A percentile compares a stretch with the other conserved stretches of the same genome.
phyloP scores from a whole-genome alignment of 2,797 vertebrate genomes.

The Muscicapa comitata region DNA sequence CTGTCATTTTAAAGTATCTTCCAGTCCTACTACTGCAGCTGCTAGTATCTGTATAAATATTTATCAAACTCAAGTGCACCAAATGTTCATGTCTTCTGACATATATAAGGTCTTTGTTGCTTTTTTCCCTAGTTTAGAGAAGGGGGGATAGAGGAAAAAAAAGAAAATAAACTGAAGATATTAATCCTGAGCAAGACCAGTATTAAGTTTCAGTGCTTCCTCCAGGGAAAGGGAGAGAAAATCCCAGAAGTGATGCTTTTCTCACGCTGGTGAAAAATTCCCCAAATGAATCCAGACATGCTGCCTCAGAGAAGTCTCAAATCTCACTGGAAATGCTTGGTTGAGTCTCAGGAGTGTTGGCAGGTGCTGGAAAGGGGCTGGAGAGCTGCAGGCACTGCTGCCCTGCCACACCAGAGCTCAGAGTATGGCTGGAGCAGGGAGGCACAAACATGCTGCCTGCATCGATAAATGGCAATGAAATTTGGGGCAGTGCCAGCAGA shows the following conservation, averaged over 20 bases:
- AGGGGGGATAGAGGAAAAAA: not conserved
- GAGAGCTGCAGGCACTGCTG: not conserved
- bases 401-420: rapidly evolving
- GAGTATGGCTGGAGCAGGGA: rapidly evolving
- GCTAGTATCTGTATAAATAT: not conserved
- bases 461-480: not conserved
- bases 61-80: not conserved
- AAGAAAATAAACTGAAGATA: not conserved
- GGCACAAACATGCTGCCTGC: rapidly evolving
- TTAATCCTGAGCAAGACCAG: not conserved
- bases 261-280: not conserved
- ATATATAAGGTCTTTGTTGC: not conserved
- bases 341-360: not conserved
- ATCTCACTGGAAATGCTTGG: not conserved
- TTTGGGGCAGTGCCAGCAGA: not conserved
- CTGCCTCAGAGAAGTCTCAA: not conserved
- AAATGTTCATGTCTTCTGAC: not conserved
- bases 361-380: not conserved
- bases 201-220: not conserved
- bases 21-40: not conserved
- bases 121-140: not conserved
- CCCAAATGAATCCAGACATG: not conserved
- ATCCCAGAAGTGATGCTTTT: not conserved
- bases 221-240: not conserved
- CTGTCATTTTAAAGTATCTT: not conserved